Evolutionary conservation across 92 coral and sea anemone species (phyloP), one percentile per base, ranked within the genome.

Genomic region (Parazoanthus darwini): DNA sequence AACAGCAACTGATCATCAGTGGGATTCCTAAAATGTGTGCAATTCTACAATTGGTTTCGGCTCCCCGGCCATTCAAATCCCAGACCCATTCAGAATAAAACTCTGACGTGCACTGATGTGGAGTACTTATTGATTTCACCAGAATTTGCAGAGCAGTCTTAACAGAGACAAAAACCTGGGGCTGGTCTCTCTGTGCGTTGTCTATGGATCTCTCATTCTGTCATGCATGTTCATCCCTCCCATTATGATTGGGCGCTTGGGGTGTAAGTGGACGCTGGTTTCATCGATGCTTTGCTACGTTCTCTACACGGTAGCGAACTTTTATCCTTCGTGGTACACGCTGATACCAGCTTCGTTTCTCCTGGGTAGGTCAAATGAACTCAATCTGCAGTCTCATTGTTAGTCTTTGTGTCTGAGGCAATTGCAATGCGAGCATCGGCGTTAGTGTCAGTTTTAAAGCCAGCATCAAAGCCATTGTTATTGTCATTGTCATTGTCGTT

Each of bases 171-270:
- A 90, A 37, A 95, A 96, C 50, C 94, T 95, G 63, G 99, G 99
- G 29, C 77, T 95, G 72, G 92, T 84, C 22, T 97, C 99, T 20
- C 89, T 97, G 83, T 91, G 95, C 44, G 93, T 93, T 37, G 92
- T 97, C 44, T 97, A 97, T 58, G 98, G 89, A n/a, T 79, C 97
- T 16, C 91, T 97, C 71, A 92, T 97, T 10, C 44, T 97, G 70
- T 97, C 99, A 18, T 97, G 99, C 54, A 94, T 97, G 92, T 95
- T 97, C 72, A 92, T 97, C 13, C 99, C 99, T n/a, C 98, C 99
- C 13, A 90, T 92, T 78, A 74, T 95, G 99, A 97, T 97, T 82
- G 99, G 99, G 14, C 91, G 94, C 79, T 82, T 97, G 36, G 98
- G 98, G 15, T 95, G 98, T 77, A 97, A 97, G 76, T 97, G 99